Percentiles rank a stretch among this genome's conserved stretches.
Conservation (phyloP, 2,113 vertebrate species). For the Sapayoa aenigma region DNA sequence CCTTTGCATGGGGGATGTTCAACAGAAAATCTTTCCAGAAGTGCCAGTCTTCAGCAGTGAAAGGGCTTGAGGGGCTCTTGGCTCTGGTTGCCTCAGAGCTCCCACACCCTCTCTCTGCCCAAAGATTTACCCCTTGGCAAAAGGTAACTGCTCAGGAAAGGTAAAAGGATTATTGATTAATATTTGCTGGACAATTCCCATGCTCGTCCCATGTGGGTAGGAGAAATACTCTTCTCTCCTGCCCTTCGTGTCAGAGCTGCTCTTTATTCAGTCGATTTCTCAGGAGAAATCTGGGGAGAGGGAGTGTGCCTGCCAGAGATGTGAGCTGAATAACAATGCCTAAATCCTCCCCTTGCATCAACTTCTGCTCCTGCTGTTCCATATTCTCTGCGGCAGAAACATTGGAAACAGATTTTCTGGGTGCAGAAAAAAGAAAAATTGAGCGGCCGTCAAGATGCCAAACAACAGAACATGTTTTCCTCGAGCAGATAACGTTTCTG, state of each 20-base stretch:
- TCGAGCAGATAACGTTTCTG: neutral
- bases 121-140: fast-evolving
- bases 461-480: neutral
- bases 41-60: fast-evolving
- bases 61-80: neutral
- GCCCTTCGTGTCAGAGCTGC: neutral
- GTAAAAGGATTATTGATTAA: neutral
- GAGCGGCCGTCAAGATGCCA: neutral
- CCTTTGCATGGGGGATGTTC: fast-evolving
- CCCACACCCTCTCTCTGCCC: too few species aligned
- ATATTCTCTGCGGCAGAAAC: conserved; percentile 42
- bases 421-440: neutral
- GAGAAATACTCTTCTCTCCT: conserved; percentile 32
- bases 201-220: neutral
- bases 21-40: neutral
- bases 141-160: neutral
- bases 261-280: conserved; percentile 63
- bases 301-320: conserved; percentile 29
- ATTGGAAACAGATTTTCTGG: conserved; percentile 68
- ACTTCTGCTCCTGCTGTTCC: conserved; percentile 38
- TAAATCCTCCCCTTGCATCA: neutral
- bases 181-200: neutral
- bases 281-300: conserved; percentile 57
- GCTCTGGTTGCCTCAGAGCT: fast-evolving
- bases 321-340: conserved; percentile 64